phyloP scores from a whole-genome alignment of 2,113 vertebrate species.

The Cyrtonyx montezumae region DNA sequence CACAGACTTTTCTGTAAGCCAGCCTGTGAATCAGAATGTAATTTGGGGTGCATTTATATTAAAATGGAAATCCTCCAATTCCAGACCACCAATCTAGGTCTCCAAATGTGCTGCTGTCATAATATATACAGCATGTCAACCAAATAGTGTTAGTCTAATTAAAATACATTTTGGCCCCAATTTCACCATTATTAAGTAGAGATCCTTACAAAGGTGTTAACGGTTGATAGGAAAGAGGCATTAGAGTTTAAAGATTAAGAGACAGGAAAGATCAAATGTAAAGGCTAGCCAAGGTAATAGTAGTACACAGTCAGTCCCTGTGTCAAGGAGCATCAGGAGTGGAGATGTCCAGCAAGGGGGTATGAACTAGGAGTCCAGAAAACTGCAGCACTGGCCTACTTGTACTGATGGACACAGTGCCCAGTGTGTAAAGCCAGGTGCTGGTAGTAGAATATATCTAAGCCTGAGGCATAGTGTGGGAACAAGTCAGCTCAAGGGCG shows the following conservation, averaged over 20 bases:
- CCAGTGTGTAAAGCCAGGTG: not conserved
- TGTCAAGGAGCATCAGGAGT: not conserved
- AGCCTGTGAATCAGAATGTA: not conserved
- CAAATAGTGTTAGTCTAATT: not conserved
- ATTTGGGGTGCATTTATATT: not conserved
- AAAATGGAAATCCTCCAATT: not conserved
- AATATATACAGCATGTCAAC: not conserved
- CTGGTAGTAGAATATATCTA: not conserved
- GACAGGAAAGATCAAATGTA: not conserved
- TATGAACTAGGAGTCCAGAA: not conserved
- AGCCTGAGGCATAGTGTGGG: not conserved
- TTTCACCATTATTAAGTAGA: not conserved
- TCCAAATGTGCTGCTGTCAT: not conserved
- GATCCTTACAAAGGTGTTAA: not conserved
- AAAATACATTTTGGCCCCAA: not conserved
- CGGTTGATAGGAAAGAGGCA: not conserved
- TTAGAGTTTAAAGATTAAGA: not conserved
- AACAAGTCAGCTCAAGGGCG: not conserved
- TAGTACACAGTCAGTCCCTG: not conserved
- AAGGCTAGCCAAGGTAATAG: not conserved
- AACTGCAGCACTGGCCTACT: not conserved
- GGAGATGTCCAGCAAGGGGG: not conserved
- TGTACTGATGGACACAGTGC: not conserved
- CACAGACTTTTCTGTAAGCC: not conserved
- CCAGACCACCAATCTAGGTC: not conserved